Conservation (phyloP, 1,140 invertebrate species). For the Apis florea region DNA sequence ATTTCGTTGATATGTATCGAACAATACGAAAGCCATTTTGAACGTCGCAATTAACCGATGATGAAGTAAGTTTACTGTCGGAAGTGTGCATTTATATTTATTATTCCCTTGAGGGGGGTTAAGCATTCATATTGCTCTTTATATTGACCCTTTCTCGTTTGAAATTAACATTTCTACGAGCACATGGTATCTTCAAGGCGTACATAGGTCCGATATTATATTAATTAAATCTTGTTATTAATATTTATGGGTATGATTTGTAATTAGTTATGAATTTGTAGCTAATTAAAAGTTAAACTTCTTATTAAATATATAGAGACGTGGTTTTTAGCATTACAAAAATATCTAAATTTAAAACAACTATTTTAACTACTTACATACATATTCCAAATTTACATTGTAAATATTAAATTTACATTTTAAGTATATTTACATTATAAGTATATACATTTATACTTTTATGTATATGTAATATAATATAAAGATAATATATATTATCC, state of each 20-base stretch:
- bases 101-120: conserved; percentile 29
- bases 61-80: conserved; percentile 27
- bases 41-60: conserved; percentile 33
- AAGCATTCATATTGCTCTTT: conserved; percentile 22
- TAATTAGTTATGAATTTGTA: background rate
- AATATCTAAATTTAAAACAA: background rate
- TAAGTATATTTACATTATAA: background rate
- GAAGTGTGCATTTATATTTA: conserved; percentile 28
- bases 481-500: conserved; percentile 15
- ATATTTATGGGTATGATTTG: background rate
- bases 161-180: conserved; percentile 36
- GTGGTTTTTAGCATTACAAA: background rate
- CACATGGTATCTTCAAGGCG: conserved; percentile 5
- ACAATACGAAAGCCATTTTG: conserved; percentile 1
- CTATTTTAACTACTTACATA: too few relatives aligned
- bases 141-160: conserved; percentile 27
- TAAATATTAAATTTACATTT: too few relatives aligned
- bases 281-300: background rate
- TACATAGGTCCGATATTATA: background rate
- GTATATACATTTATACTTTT: conserved; percentile 6
- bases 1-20: background rate
- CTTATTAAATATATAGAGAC: background rate
- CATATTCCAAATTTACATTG: too few relatives aligned
- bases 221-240: conserved; percentile 31
- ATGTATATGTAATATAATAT: background rate